Conservation (phyloP, 2,797 vertebrate species). For the Aulostomus chinensis region DNA sequence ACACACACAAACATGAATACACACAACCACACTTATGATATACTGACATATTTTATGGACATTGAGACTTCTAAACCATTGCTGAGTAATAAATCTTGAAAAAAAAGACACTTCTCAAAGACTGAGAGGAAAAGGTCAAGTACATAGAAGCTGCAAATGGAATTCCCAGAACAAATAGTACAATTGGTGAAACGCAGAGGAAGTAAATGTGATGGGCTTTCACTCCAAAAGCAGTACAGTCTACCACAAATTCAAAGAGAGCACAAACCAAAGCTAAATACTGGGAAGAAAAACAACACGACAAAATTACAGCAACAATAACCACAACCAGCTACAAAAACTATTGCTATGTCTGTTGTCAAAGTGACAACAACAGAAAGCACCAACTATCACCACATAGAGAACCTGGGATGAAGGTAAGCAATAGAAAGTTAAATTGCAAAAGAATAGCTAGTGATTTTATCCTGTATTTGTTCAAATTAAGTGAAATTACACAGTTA, state of each 20-base stretch:
- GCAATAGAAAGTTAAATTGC: neutral
- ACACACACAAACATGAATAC: conserved; percentile 16
- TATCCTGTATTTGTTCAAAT: conserved; percentile 40
- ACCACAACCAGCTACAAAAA: conserved; percentile 37
- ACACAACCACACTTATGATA: conserved; percentile 34
- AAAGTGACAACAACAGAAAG: conserved; percentile 34
- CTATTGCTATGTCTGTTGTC: conserved; percentile 6
- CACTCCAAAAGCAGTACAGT: conserved; percentile 37
- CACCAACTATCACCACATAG: conserved; percentile 24
- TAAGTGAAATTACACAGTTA: neutral
- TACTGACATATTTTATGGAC: conserved; percentile 41
- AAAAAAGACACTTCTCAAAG: conserved; percentile 29
- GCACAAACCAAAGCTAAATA: conserved; percentile 26
- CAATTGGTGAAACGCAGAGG: conserved; percentile 2
- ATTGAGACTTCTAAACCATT: conserved; percentile 26
- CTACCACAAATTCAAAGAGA: conserved; percentile 22
- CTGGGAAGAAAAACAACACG: conserved; percentile 25
- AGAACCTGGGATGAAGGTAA: neutral
- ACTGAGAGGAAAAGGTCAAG: conserved; percentile 27
- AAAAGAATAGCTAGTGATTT: conserved; percentile 33
- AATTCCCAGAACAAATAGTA: conserved; percentile 35
- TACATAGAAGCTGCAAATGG: conserved; percentile 58
- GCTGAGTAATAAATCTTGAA: conserved; percentile 30
- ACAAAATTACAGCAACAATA: conserved; percentile 27
- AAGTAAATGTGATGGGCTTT: conserved; percentile 46